These are phyloP conservation scores for Neosilurus hyrtlii DNA, from an alignment of 2,797 vertebrate species.

Conservation along the genomic window DNA sequence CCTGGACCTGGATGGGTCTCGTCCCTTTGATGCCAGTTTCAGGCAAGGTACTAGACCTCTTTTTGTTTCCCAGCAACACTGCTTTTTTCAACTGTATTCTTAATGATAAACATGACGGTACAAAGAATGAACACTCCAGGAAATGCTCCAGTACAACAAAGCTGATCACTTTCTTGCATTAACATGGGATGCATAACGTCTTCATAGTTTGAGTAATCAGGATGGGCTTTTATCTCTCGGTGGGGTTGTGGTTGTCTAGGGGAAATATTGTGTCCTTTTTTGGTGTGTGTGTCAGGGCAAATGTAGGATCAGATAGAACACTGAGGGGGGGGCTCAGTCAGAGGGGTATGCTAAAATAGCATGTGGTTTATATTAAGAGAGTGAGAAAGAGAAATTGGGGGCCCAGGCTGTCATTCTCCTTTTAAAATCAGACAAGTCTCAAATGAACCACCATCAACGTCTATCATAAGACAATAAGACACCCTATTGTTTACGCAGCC, in stretches of 20 bases:
- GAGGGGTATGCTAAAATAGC: conserved; percentile 35
- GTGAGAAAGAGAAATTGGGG: conserved; percentile 7
- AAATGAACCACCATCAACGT: conserved; percentile 32
- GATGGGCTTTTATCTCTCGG: conserved; percentile 53
- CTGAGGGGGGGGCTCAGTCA: conserved; percentile 26
- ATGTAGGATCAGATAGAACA: conserved; percentile 37
- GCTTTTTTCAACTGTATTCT: neutral
- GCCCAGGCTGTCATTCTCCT: conserved; percentile 18
- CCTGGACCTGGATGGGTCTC: conserved; percentile 67
- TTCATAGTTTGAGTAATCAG: conserved; percentile 60
- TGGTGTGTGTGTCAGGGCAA: conserved; percentile 42
- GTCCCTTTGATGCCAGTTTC: conserved; percentile 85
- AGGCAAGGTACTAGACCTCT: conserved; percentile 78
- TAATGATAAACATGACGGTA: conserved; percentile 38
- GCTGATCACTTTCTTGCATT: conserved; percentile 53
- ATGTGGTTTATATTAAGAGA: conserved; percentile 54
- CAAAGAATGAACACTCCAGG: conserved; percentile 10
- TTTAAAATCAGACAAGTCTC: conserved; percentile 16
- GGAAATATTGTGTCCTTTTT: conserved; percentile 32
- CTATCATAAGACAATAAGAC: conserved; percentile 29
- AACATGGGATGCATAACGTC: conserved; percentile 62
- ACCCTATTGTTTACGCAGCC: conserved; percentile 29
- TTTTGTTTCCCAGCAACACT: conserved; percentile 24
- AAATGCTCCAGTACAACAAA: conserved; percentile 34
- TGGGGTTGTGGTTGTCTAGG: conserved; percentile 56